These are phyloP conservation scores for Andricus quercusramuli DNA, from an alignment of 2,888 invertebrate genomes.

Conservation along the genomic window DNA sequence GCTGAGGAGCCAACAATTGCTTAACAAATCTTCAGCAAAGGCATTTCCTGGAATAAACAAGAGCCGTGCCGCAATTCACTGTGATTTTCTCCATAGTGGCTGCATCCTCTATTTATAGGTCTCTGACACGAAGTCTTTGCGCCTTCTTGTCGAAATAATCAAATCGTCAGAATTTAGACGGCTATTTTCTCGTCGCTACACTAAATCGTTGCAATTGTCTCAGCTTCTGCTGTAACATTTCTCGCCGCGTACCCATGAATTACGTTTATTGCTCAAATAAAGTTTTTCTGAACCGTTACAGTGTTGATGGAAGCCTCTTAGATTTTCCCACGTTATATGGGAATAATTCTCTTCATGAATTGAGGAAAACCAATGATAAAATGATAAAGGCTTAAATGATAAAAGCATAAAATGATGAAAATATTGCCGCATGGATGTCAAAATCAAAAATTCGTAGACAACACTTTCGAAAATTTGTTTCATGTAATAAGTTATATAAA, in stretches of 20 bases:
- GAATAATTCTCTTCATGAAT: neutral
- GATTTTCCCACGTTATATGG: constrained; percentile 1
- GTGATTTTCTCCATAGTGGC: constrained; percentile 54
- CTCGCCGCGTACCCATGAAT: neutral
- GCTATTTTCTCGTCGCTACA: neutral
- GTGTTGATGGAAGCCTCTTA: neutral
- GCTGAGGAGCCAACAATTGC: constrained; percentile 56
- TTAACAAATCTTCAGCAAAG: constrained; percentile 59
- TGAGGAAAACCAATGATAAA: neutral
- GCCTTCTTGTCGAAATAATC: neutral
- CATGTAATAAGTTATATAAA: constrained; percentile 9
- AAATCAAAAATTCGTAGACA: neutral
- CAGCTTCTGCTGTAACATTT: neutral
- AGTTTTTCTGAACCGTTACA: neutral
- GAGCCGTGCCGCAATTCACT: constrained; percentile 51
- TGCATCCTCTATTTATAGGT: constrained; percentile 31
- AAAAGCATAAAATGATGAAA: no score
- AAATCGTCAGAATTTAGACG: constrained; percentile 4
- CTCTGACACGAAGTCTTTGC: constrained; percentile 6
- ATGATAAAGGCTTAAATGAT: no score
- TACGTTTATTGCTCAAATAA: constrained; percentile 7
- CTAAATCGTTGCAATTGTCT: constrained; percentile 6
- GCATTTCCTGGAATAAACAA: constrained; percentile 62
- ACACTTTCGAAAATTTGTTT: neutral
- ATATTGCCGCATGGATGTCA: no score